Conservation (phyloP, 2,113 vertebrate genomes). For the Lampris megalopsis region DNA sequence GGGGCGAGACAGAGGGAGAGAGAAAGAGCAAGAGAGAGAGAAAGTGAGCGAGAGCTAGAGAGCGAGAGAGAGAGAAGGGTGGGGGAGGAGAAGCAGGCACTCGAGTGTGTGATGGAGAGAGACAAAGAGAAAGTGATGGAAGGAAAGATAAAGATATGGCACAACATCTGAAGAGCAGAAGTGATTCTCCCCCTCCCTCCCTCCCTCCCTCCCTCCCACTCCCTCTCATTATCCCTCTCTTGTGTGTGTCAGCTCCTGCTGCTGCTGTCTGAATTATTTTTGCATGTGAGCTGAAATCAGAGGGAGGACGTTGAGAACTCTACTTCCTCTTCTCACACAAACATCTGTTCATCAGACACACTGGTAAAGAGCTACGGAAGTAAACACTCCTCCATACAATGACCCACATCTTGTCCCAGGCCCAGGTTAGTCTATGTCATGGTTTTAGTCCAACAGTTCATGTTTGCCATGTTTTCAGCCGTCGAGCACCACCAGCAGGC, state of each 20-base stretch:
- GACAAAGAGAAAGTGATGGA: slow-evolving; percentile 22
- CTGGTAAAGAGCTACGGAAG: not conserved
- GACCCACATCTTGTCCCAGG: no score
- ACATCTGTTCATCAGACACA: slow-evolving; percentile 40
- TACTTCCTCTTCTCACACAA: slow-evolving; percentile 15
- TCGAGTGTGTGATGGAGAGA: slow-evolving; percentile 19
- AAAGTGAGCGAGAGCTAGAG: not conserved
- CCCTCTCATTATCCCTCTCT: slow-evolving; percentile 45
- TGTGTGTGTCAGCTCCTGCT: slow-evolving; percentile 43
- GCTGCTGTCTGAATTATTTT: slow-evolving; percentile 46
- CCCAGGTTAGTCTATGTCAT: no score
- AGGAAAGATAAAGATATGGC: slow-evolving; percentile 61
- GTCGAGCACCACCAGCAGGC: no score
- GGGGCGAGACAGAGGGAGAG: not conserved
- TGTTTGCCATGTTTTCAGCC: no score
- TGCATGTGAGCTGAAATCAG: slow-evolving; percentile 20
- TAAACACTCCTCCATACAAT: no score
- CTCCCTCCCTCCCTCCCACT: slow-evolving; percentile 66
- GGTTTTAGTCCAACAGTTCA: no score
- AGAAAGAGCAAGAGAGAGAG: not conserved
- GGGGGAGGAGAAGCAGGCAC: slow-evolving; percentile 23
- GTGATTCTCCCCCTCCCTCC: slow-evolving; percentile 57
- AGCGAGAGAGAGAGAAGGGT: slow-evolving; percentile 5
- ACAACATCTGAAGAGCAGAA: slow-evolving; percentile 59
- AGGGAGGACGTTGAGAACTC: slow-evolving; percentile 9